phyloP scores from a whole-genome alignment of 1,140 invertebrate species.

The Ruditapes philippinarum region DNA sequence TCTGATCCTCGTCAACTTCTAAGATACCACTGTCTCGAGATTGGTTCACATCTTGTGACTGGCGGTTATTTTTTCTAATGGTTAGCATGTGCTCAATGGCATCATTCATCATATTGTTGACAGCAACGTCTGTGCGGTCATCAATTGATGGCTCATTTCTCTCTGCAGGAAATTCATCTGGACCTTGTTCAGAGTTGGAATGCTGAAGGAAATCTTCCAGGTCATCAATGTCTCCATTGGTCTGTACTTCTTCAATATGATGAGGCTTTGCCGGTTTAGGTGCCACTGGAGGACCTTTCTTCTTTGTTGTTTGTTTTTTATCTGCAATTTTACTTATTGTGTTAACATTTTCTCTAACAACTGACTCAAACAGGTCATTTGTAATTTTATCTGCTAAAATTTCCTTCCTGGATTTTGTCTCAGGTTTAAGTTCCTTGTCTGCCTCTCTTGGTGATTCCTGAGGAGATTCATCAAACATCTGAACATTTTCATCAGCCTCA shows the following conservation, averaged over 20 bases:
- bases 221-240: slow-evolving; percentile 63
- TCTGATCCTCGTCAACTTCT: slow-evolving; percentile 46
- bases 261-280: slow-evolving; percentile 67
- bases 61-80: slow-evolving; percentile 31
- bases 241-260: slow-evolving; percentile 1
- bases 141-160: slow-evolving; percentile 54
- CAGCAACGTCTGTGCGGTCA: slow-evolving; percentile 67
- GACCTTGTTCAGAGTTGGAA: neutral
- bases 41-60: slow-evolving; percentile 44
- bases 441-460: neutral
- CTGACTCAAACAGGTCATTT: slow-evolving; percentile 72
- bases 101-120: slow-evolving; percentile 79
- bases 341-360: slow-evolving; percentile 77
- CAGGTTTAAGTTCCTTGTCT: neutral
- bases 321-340: slow-evolving; percentile 73
- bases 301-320: slow-evolving; percentile 41
- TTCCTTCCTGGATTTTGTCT: slow-evolving; percentile 22
- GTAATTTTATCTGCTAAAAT: slow-evolving; percentile 78
- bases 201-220: slow-evolving; percentile 42
- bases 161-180: slow-evolving; percentile 46
- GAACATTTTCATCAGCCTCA: slow-evolving; percentile 73
- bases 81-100: slow-evolving; percentile 82
- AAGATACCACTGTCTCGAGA: slow-evolving; percentile 66
- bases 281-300: slow-evolving; percentile 70
- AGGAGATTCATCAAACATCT: slow-evolving; percentile 69